Percentiles rank a stretch among this genome's conserved stretches.
phyloP scores from a whole-genome alignment of 2,797 vertebrate genomes.

The Siniperca obscura region DNA sequence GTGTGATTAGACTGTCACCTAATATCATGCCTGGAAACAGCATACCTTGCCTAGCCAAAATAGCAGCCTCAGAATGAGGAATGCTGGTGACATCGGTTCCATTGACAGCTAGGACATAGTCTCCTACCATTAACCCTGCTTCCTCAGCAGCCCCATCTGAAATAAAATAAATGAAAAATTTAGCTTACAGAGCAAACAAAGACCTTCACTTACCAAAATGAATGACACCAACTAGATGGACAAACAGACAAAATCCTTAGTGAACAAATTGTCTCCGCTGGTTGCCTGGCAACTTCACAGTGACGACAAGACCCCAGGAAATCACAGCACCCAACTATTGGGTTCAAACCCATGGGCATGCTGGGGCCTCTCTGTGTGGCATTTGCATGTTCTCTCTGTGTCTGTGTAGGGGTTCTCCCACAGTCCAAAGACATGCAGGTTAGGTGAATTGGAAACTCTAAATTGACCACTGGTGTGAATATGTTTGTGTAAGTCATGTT shows the following conservation, averaged over 20 bases:
- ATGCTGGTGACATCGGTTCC: conserved; percentile 92
- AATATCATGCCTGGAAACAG: background rate
- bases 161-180: conserved; percentile 27
- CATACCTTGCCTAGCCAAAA: conserved; percentile 90
- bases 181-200: conserved; percentile 7
- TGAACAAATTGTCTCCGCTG: background rate
- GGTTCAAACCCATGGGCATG: background rate
- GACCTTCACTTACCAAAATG: background rate
- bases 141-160: conserved; percentile 93
- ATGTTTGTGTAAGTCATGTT: too few species aligned
- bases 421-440: background rate
- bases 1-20: background rate
- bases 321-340: background rate
- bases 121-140: conserved; percentile 90
- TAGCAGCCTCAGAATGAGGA: conserved; percentile 91
- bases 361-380: background rate
- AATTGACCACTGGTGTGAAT: too few species aligned
- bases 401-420: background rate
- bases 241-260: background rate
- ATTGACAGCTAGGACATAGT: conserved; percentile 90
- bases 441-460: too few species aligned
- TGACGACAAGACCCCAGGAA: background rate
- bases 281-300: background rate
- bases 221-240: background rate
- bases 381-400: background rate